Base-by-base conservation (phyloP, 2,888 invertebrate genomes). In the Protophormia terraenovae region DNA sequence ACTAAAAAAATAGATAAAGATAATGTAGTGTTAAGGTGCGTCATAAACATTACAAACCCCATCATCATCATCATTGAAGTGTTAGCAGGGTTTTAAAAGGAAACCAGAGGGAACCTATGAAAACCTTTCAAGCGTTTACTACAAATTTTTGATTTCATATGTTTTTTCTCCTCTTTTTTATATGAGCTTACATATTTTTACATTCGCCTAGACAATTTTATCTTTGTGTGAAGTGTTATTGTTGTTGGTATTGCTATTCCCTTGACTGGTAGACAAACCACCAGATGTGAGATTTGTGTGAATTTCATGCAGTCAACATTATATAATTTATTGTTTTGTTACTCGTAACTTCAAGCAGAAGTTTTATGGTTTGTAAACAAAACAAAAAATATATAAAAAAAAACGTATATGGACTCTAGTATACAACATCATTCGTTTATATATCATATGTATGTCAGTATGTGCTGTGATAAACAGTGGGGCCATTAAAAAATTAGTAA, bases 341-440 rank as follows among this genome's bases (percentile, higher is more conserved):
- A 75, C 69, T 69, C 35, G 60, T 73, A 72, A 77, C 77, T 81
- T 55, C 62, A 73, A 19, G 72, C 45, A 60, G 55, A 75, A 78
- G 64, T 77, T 85, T 72, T 85, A 85, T 85, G 82, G 75, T 69
- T 85, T 82, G 84, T 82, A 75, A 85, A 85, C 8, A 78, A 16
- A 69, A 38, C 75, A 69, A n/a, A 60, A 32, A 53, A 24, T 32
- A 32, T 27, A 64, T 32, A 45, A 24, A 10, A n/a, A 12, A 32
- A 62, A 14, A 58, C 19, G 41, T 16, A 69, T 19, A 6, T 19
- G 7, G 19, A 47, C 19, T 35, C 47, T 7, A 24, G 14, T 24
- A 27, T 62, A n/a, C 12, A 10, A 7, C 38, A 64, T 41, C 22
- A 27, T 27, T 41, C 24, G 6, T 7, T 27, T 5, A 35, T 32